Evolutionary conservation across 2,888 invertebrate genomes (phyloP).

Genomic region (Oligia latruncula): DNA sequence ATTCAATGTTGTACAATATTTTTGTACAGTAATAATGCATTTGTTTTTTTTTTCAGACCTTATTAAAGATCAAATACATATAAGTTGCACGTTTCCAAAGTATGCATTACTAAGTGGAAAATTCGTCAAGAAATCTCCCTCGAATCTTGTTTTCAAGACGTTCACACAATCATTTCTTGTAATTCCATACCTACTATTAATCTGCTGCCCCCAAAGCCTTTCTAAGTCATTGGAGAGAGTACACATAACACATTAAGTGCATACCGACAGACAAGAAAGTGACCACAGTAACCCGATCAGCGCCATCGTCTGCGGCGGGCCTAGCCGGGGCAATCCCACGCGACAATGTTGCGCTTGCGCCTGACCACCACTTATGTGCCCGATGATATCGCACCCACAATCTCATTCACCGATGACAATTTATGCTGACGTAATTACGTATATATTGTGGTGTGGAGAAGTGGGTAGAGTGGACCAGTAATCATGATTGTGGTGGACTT

Average conservation of each 20-base stretch:
- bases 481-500: conserved; percentile 37
- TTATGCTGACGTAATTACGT: conserved; percentile 57
- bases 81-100: neutral
- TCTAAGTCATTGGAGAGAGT: conserved; percentile 62
- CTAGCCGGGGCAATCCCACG: conserved; percentile 60
- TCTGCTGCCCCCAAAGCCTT: conserved; percentile 31
- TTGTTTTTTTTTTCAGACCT: neutral
- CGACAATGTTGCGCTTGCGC: conserved; percentile 67
- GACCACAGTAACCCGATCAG: conserved; percentile 67
- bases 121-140: neutral
- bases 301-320: conserved; percentile 56
- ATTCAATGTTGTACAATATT: neutral
- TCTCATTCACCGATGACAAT: conserved; percentile 57
- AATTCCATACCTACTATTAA: conserved; percentile 12
- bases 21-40: neutral
- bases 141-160: neutral
- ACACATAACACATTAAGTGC: conserved; percentile 39
- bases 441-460: conserved; percentile 44
- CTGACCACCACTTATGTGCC: conserved; percentile 43
- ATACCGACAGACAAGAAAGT: conserved; percentile 61
- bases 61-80: neutral
- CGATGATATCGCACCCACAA: conserved; percentile 56
- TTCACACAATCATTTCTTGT: conserved; percentile 18
- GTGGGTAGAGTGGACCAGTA: conserved; percentile 41
- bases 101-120: neutral